Percentiles rank a stretch among this genome's conserved stretches.
Conservation (phyloP, 1,140 invertebrate species). For the Neodiprion lecontei region DNA sequence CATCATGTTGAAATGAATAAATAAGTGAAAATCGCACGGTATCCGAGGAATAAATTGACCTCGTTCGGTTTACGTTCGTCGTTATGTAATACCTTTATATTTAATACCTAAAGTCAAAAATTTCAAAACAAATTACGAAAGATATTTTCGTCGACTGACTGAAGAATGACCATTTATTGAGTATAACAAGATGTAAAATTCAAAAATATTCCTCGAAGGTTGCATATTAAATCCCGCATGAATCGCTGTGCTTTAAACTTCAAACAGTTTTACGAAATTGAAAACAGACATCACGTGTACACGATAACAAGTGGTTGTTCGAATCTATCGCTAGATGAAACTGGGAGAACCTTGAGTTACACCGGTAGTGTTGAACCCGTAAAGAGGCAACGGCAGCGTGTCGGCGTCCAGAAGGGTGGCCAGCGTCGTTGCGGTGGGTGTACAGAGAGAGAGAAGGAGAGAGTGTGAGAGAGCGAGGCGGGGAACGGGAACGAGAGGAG, state of each 20-base stretch:
- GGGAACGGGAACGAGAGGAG: not conserved
- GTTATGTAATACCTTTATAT: too few species aligned
- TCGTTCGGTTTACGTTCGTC: too few species aligned
- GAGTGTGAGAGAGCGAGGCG: not conserved
- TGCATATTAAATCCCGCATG: not conserved
- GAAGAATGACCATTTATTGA: not conserved
- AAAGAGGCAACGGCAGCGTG: not conserved
- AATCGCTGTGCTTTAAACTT: too few species aligned
- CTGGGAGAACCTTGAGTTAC: slow-evolving; percentile 3
- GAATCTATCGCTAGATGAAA: not conserved
- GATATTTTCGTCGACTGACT: not conserved
- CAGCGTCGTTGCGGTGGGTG: not conserved
- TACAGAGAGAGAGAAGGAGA: not conserved
- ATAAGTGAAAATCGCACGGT: too few species aligned
- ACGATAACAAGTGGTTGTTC: not conserved
- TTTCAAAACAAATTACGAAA: not conserved
- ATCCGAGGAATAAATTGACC: too few species aligned
- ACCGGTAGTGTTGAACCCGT: not conserved
- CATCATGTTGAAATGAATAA: too few species aligned
- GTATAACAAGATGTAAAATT: not conserved
- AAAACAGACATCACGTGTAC: too few species aligned
- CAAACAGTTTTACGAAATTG: too few species aligned
- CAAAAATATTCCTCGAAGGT: not conserved
- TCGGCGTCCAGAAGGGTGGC: not conserved
- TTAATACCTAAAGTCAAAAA: not conserved